A percentile compares a stretch with the other conserved stretches of the same genome.
These are phyloP conservation scores for Lasioglossum leucozonium DNA, from an alignment of 2,888 invertebrate species.

Conservation along the genomic window DNA sequence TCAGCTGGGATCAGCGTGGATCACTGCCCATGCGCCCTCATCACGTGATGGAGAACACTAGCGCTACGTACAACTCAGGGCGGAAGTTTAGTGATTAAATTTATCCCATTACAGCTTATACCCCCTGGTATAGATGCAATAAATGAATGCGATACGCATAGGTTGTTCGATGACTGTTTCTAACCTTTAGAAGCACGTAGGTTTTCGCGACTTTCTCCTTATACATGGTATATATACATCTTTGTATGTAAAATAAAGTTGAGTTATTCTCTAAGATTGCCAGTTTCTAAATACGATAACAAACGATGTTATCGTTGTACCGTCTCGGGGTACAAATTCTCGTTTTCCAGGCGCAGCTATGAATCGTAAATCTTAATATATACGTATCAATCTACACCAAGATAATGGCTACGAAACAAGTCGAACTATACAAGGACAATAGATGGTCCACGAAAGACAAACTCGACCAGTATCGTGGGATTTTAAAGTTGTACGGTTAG, in stretches of 20 bases:
- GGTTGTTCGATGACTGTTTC: conserved; percentile 40
- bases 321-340: background rate
- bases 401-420: conserved; percentile 70
- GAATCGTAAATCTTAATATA: background rate
- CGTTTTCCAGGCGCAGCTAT: background rate
- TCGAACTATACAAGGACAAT: conserved; percentile 86
- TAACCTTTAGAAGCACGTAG: conserved; percentile 25
- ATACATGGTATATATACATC: conserved; percentile 19
- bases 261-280: conserved; percentile 50
- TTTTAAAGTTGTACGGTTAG: conserved; percentile 88
- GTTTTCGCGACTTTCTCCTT: conserved; percentile 28
- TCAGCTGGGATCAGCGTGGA: no score
- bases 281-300: background rate
- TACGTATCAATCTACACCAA: background rate
- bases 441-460: conserved; percentile 89
- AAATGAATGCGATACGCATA: conserved; percentile 30
- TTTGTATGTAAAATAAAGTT: conserved; percentile 58
- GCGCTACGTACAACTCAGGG: no score
- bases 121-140: no score
- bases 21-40: no score
- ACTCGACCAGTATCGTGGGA: conserved; percentile 88
- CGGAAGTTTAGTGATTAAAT: no score
- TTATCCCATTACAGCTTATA: no score
- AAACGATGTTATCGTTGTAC: background rate
- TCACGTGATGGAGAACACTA: no score